Evolutionary conservation across 2,113 vertebrate genomes (phyloP), one percentile per base, ranked within the genome.

Genomic region (Mugil cephalus): DNA sequence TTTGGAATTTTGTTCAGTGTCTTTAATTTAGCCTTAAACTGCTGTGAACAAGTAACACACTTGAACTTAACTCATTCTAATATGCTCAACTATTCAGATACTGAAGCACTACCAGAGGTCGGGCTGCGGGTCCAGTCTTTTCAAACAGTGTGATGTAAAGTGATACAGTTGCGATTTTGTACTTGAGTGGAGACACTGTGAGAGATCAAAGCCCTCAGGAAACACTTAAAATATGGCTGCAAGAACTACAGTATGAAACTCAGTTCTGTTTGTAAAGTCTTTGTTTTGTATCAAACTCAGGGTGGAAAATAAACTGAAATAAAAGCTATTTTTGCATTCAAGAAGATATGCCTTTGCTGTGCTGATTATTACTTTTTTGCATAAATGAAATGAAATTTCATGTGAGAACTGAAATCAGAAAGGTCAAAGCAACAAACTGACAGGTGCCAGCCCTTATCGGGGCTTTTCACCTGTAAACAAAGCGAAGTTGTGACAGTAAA

Each of bases 401-500:
- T 7, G 66, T 17, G 17, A 38, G 21, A 24, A 47, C 39, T 78
- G 39, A 69, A 30, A 86, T 87, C 63, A 67, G 79, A 77, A 89
- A 87, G 63, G 73, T 88, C 56, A 79, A 59, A 68, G 40, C 40
- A 30, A 48, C 59, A 51, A 17, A 67, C 50, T 66, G 66, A 74
- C 68, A 77, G 60, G 69, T 68, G 64, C 19, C 59, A 63, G 42
- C 79, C 68, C 77, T 19, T 39, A 82, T 82, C 17, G n/a, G 0
- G 8, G 30, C 46, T 64, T 64, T 82, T 85, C 39, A 84, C 76
- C 68, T 54, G 40, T 73, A 90, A 88, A 90, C 85, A 91, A 58
- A 71, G 46, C 8, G 1, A 73, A 80, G 87, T 88, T 88, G 58
- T 90, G 80, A 84, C 79, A 89, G 66, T 69, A 90, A 90, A 91